Evolutionary conservation across 2,888 invertebrate species (phyloP).

Genomic region (Ormyrus pomaceus): DNA sequence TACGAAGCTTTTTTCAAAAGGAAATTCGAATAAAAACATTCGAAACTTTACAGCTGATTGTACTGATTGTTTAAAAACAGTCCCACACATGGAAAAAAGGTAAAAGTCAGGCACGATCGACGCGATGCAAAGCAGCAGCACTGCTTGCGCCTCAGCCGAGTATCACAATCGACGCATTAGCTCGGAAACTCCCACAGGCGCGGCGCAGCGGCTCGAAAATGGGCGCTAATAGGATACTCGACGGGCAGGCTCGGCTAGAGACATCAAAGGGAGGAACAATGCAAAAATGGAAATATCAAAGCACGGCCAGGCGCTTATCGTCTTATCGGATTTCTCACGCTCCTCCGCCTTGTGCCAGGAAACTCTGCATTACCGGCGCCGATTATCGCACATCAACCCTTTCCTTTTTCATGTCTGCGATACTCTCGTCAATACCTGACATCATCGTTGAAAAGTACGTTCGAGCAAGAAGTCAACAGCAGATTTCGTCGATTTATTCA

Average conservation of each 20-base stretch:
- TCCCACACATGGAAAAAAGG: neutral
- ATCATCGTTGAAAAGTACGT: too few relatives aligned
- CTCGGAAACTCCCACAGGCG: neutral
- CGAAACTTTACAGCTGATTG: too few relatives aligned
- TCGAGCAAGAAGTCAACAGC: too few relatives aligned
- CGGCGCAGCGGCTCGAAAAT: slow-evolving; percentile 4
- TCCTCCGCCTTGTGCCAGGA: neutral
- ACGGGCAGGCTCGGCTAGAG: neutral
- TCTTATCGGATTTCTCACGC: slow-evolving; percentile 45
- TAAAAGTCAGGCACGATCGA: neutral
- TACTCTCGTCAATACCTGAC: too few relatives aligned
- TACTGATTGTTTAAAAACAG: too few relatives aligned
- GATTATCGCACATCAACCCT: neutral
- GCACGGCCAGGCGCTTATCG: slow-evolving; percentile 20
- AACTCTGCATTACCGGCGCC: slow-evolving; percentile 24
- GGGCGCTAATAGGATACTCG: slow-evolving; percentile 29
- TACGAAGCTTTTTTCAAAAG: too few relatives aligned
- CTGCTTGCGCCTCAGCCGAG: neutral
- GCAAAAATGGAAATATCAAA: slow-evolving; percentile 34
- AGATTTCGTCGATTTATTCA: too few relatives aligned
- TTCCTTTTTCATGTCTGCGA: neutral
- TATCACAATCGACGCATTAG: slow-evolving; percentile 24
- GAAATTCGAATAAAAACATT: too few relatives aligned
- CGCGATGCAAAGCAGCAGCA: slow-evolving; percentile 22
- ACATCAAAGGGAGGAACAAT: slow-evolving; percentile 34